Evolutionary conservation across 2,888 invertebrate genomes (phyloP).

Genomic region (Kuschelorhynchus macadamiae): DNA sequence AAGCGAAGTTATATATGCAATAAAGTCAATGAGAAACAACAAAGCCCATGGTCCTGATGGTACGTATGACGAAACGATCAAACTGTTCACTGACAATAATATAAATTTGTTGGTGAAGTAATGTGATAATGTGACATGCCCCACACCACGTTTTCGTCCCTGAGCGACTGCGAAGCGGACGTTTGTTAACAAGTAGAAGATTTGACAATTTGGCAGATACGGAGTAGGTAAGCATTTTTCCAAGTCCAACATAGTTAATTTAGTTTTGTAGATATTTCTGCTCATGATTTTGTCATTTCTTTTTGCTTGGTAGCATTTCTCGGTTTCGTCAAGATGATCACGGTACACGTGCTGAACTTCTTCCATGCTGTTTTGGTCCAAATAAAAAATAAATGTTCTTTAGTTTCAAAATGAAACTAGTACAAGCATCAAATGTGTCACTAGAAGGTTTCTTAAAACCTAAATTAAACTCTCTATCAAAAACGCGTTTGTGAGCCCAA

Average conservation of each 20-base stretch:
- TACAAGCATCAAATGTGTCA: slow-evolving; percentile 39
- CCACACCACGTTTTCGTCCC: too few species aligned
- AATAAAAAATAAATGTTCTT: slow-evolving; percentile 19
- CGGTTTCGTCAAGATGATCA: slow-evolving; percentile 35
- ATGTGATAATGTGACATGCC: too few species aligned
- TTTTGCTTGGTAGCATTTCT: slow-evolving; percentile 32
- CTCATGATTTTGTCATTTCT: slow-evolving; percentile 24
- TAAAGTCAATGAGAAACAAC: too few species aligned
- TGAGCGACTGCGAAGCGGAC: too few species aligned
- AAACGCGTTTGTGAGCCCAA: slow-evolving; percentile 9
- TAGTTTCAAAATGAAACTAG: slow-evolving; percentile 17
- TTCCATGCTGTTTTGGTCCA: slow-evolving; percentile 25
- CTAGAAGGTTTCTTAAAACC: slow-evolving; percentile 33
- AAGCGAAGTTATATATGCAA: too few species aligned
- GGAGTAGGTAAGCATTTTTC: slow-evolving; percentile 44
- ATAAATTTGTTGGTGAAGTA: too few species aligned
- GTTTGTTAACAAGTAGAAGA: slow-evolving; percentile 37
- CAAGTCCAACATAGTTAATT: slow-evolving; percentile 21
- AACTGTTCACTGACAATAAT: too few species aligned
- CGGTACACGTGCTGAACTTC: slow-evolving; percentile 25
- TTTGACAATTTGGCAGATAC: slow-evolving; percentile 29
- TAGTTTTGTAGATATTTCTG: slow-evolving; percentile 21
- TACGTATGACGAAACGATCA: too few species aligned
- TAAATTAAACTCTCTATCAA: slow-evolving; percentile 36
- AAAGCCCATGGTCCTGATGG: too few species aligned